Percentiles rank a stretch among this genome's conserved stretches.
Evolutionary conservation across 2,797 vertebrate species (phyloP).

Genomic region (Steatocranus sp.): DNA sequence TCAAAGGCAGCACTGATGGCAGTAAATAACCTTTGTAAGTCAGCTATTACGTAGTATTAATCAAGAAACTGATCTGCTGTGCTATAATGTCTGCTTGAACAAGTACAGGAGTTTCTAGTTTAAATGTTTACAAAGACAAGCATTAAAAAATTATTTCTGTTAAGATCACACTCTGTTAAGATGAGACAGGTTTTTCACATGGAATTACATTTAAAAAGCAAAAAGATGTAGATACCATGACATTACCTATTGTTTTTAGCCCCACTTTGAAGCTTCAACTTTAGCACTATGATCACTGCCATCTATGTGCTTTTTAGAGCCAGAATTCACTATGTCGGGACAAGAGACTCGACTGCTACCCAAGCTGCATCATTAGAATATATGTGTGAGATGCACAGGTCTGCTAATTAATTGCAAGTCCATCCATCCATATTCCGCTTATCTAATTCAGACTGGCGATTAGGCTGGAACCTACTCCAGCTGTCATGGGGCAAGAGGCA

Average conservation of each 20-base stretch:
- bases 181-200: background rate
- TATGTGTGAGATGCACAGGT: background rate
- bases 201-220: background rate
- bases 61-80: conserved; percentile 24
- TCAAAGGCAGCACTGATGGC: background rate
- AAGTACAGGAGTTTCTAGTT: conserved; percentile 10
- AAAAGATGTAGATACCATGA: background rate
- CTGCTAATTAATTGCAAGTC: rapidly evolving
- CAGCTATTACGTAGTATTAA: background rate
- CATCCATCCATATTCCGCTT: background rate
- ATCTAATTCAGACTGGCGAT: background rate
- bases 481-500: background rate
- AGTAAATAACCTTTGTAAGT: conserved; percentile 3
- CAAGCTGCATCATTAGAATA: background rate
- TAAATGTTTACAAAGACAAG: conserved; percentile 6
- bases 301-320: background rate
- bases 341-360: background rate
- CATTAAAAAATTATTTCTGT: background rate
- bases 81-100: background rate
- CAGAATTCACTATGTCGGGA: background rate
- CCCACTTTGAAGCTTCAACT: background rate
- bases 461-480: background rate
- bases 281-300: background rate
- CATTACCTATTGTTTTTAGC: background rate
- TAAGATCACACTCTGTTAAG: background rate